Evolutionary conservation across 2,797 vertebrate species (phyloP).

Genomic region (Myotis planiceps): DNA sequence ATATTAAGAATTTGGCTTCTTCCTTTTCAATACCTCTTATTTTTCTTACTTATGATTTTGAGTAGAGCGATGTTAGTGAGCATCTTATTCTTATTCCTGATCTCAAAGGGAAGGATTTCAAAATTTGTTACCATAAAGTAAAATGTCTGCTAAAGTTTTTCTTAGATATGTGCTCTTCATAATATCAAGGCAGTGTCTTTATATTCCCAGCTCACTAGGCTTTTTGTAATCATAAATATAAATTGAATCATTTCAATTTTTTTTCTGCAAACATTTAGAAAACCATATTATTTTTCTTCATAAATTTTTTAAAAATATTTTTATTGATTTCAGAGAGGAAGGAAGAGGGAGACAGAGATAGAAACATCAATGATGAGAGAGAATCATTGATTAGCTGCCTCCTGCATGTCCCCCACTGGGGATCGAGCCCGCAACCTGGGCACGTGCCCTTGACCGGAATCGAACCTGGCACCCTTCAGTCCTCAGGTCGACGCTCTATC

Average conservation of each 20-base stretch:
- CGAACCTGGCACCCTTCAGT: too few relatives aligned
- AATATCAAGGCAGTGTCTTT: neutral
- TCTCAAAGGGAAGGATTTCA: neutral
- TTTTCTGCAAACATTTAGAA: constrained; percentile 8
- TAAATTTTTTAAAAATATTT: too few relatives aligned
- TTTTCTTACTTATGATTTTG: neutral
- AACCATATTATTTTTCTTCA: neutral
- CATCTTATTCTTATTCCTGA: neutral
- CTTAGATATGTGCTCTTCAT: neutral
- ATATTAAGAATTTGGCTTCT: neutral
- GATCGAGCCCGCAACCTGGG: too few relatives aligned
- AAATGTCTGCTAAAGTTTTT: neutral
- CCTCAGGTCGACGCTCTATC: too few relatives aligned
- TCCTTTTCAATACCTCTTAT: neutral
- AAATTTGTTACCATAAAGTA: neutral
- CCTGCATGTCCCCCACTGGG: too few relatives aligned
- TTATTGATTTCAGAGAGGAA: too few relatives aligned
- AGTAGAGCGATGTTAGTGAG: neutral
- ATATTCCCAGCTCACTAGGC: neutral
- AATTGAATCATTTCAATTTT: neutral
- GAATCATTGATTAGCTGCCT: too few relatives aligned
- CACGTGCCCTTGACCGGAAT: too few relatives aligned
- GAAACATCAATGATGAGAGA: too few relatives aligned
- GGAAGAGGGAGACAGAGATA: too few relatives aligned
- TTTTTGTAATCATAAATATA: neutral